Percentiles rank a stretch among this genome's conserved stretches.
Conservation (phyloP, 2,113 vertebrate genomes). For the Monopterus albus region DNA sequence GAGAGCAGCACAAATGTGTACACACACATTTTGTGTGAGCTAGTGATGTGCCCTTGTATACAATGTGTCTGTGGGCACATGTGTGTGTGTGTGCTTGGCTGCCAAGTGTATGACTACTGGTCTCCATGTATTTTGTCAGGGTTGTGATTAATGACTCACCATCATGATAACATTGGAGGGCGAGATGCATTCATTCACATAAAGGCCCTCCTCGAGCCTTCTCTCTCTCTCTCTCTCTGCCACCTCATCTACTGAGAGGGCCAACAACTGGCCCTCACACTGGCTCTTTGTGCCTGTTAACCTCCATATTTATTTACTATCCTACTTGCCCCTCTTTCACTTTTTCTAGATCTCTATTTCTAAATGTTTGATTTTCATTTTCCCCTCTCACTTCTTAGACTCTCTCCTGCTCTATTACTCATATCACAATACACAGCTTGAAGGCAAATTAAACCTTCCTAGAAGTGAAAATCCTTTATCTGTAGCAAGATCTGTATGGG, state of each 20-base stretch:
- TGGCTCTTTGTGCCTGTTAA: conserved; percentile 53
- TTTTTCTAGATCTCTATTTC: conserved; percentile 17
- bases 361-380: conserved; percentile 5
- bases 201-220: conserved; percentile 61
- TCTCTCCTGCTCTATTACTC: not conserved
- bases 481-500: conserved; percentile 16
- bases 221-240: conserved; percentile 46
- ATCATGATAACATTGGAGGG: conserved; percentile 73
- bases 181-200: conserved; percentile 71
- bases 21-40: conserved; percentile 9
- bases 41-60: conserved; percentile 18
- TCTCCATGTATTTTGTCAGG: conserved; percentile 71
- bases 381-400: not conserved
- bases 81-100: conserved; percentile 26
- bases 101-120: conserved; percentile 60
- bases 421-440: not conserved
- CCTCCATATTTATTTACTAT: conserved; percentile 51
- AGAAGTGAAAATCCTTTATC: conserved; percentile 19
- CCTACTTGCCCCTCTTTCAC: conserved; percentile 25
- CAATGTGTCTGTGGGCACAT: not conserved
- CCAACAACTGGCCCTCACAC: conserved; percentile 58
- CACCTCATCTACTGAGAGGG: conserved; percentile 57
- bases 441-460: conserved; percentile 1
- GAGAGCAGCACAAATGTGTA: conserved; percentile 16
- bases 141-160: conserved; percentile 76